These are phyloP conservation scores for Xestia sexstrigata DNA, from an alignment of 2,888 invertebrate species.

Conservation along the genomic window DNA sequence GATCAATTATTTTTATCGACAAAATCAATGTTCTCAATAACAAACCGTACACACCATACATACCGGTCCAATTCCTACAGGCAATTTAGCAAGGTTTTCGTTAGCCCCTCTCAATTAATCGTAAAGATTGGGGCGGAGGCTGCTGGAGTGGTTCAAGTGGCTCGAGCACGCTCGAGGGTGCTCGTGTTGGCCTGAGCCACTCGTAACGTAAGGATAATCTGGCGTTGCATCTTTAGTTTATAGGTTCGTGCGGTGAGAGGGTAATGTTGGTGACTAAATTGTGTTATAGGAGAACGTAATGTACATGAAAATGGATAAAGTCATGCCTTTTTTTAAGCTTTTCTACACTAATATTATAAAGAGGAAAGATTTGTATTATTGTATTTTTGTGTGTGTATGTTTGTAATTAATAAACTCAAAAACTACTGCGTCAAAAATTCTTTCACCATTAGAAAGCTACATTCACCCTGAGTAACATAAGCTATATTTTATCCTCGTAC, in stretches of 20 bases:
- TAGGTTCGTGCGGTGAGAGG: constrained; percentile 41
- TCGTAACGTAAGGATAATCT: constrained; percentile 66
- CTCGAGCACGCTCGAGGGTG: constrained; percentile 63
- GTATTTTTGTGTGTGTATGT: no score
- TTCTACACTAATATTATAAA: no score
- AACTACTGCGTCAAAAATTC: no score
- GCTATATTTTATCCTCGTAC: no score
- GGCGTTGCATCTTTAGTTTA: constrained; percentile 65
- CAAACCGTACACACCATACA: constrained; percentile 55
- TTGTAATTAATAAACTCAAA: no score
- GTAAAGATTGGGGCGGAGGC: constrained; percentile 72
- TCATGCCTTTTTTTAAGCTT: no score
- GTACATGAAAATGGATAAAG: neutral
- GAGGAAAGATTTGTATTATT: no score
- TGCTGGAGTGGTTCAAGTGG: constrained; percentile 65
- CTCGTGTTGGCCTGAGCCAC: constrained; percentile 70
- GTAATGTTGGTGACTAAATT: constrained; percentile 13
- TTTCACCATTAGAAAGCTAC: no score
- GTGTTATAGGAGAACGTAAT: neutral
- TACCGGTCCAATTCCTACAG: constrained; percentile 66
- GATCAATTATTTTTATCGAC: neutral
- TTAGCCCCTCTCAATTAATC: constrained; percentile 82
- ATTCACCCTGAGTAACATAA: no score
- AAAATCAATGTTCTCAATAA: neutral
- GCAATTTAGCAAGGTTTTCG: constrained; percentile 77